Conservation (phyloP, 2,888 invertebrate species). For the Daptonema setosum region DNA sequence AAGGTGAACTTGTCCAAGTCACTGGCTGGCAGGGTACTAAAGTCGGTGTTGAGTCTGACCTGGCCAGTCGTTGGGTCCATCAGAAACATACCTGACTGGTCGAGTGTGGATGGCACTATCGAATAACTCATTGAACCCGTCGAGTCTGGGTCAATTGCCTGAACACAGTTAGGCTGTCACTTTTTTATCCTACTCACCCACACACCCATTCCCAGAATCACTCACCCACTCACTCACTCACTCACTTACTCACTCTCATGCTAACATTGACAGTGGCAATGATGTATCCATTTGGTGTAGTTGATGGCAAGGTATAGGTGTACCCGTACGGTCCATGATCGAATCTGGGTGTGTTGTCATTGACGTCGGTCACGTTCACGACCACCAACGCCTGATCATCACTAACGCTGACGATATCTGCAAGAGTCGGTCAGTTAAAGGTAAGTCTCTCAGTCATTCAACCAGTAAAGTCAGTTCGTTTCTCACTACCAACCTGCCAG, state of each 20-base stretch:
- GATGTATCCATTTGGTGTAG: no score
- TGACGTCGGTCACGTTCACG: slow-evolving; percentile 1
- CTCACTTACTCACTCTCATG: no score
- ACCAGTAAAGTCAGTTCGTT: no score
- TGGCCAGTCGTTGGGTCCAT: neutral
- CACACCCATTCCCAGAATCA: no score
- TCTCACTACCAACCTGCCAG: neutral
- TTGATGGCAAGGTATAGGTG: neutral
- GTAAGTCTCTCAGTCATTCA: no score
- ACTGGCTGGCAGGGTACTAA: neutral
- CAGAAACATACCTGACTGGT: neutral
- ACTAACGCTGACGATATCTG: neutral
- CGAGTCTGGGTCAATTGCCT: neutral
- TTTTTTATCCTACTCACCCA: no score
- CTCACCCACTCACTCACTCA: no score
- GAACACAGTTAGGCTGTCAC: no score
- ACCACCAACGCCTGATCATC: slow-evolving; percentile 1
- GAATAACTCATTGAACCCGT: neutral
- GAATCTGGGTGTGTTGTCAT: neutral
- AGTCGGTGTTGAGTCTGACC: neutral
- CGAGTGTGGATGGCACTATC: neutral
- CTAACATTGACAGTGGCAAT: no score
- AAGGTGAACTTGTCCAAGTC: neutral
- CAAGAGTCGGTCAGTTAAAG: no score
- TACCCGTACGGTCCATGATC: neutral